Percentiles rank a stretch among this genome's conserved stretches.
phyloP scores from a whole-genome alignment of 2,113 vertebrate genomes.

The Planiliza haematocheilus region DNA sequence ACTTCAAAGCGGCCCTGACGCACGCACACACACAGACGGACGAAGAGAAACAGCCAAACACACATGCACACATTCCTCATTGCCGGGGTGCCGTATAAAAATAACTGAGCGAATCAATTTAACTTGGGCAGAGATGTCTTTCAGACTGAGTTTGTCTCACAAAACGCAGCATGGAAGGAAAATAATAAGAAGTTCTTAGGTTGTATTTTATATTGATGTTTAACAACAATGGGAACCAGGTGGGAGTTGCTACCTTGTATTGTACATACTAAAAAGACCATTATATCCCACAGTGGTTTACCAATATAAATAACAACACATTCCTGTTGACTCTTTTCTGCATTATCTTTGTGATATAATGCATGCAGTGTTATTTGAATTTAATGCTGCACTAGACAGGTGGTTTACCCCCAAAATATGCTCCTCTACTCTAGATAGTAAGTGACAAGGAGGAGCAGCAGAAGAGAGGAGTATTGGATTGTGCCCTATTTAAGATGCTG shows the following conservation, averaged over 20 bases:
- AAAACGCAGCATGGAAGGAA: conserved; percentile 52
- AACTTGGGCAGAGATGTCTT: conserved; percentile 24
- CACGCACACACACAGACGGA: conserved; percentile 13
- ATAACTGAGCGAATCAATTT: conserved; percentile 40
- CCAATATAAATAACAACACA: neutral
- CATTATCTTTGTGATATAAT: neutral
- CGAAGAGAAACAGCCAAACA: neutral
- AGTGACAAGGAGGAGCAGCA: neutral
- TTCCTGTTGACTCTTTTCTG: conserved; percentile 3
- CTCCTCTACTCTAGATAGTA: neutral
- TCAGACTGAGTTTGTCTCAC: conserved; percentile 27
- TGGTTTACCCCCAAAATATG: conserved; percentile 1
- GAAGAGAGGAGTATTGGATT: neutral
- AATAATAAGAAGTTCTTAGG: conserved; percentile 58
- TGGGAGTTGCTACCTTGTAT: neutral
- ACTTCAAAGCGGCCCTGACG: conserved; percentile 33
- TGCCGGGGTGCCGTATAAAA: conserved; percentile 10
- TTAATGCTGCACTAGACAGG: neutral
- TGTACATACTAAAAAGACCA: conserved; percentile 27
- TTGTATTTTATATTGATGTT: conserved; percentile 39
- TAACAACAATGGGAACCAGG: conserved; percentile 13
- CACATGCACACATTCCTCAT: neutral
- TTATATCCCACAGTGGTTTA: conserved; percentile 16
- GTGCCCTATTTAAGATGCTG: conserved; percentile 16
- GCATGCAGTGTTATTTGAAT: neutral